Evolutionary conservation across 2,888 invertebrate genomes (phyloP).

Genomic region (Clivina fossor): DNA sequence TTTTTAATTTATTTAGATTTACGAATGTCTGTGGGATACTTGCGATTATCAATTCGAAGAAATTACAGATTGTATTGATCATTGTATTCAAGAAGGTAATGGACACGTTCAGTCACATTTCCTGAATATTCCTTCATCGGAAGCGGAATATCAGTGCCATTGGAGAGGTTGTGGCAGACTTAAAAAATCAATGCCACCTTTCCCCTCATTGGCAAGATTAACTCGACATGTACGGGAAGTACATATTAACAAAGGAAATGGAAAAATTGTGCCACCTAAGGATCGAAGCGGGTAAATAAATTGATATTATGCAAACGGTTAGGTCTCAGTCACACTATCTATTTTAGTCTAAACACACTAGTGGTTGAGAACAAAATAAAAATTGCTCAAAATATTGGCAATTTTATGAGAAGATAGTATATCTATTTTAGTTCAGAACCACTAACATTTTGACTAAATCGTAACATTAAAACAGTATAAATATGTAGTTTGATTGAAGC

Average conservation of each 20-base stretch:
- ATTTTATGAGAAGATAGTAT: no score
- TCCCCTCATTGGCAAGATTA: slow-evolving; percentile 85
- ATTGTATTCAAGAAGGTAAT: slow-evolving; percentile 75
- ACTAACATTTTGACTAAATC: no score
- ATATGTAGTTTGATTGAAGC: no score
- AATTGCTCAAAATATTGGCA: not conserved
- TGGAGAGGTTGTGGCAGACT: slow-evolving; percentile 81
- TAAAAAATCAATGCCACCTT: slow-evolving; percentile 81
- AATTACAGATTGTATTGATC: slow-evolving; percentile 82
- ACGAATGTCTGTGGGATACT: slow-evolving; percentile 87
- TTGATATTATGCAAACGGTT: not conserved
- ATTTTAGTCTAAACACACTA: not conserved
- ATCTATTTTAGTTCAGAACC: no score
- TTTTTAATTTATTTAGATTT: slow-evolving; percentile 64
- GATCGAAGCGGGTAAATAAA: slow-evolving; percentile 71
- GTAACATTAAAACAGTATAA: no score
- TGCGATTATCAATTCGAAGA: slow-evolving; percentile 95
- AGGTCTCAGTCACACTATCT: not conserved
- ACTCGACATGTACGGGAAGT: slow-evolving; percentile 89
- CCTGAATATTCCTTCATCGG: slow-evolving; percentile 50
- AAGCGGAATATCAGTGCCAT: slow-evolving; percentile 76
- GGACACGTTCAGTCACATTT: slow-evolving; percentile 73
- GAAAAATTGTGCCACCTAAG: slow-evolving; percentile 67
- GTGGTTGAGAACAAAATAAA: not conserved
- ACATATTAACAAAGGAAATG: slow-evolving; percentile 85